Base-by-base conservation (phyloP, 2,888 invertebrate species). In the Exocentrus adspersus region DNA sequence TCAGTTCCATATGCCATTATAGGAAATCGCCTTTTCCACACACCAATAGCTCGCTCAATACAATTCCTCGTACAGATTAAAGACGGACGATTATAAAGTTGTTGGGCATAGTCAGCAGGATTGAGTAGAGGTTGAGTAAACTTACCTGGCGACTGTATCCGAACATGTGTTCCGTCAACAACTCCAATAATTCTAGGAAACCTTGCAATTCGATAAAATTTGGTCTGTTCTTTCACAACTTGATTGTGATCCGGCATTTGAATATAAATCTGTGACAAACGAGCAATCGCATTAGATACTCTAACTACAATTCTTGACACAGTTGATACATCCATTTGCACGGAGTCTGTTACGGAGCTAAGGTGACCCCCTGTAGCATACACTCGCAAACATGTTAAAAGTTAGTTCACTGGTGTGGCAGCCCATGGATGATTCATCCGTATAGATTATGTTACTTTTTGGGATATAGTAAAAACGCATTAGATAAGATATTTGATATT, bases 111-210 rank as follows among this genome's bases (percentile, higher is more conserved):
- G n/a, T n/a, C n/a, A n/a, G n/a, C n/a, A n/a, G n/a, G n/a, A n/a
- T n/a, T n/a, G n/a, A n/a, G n/a, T n/a, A n/a, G n/a, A n/a, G n/a
- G n/a, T n/a, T n/a, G n/a, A n/a, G n/a, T n/a, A n/a, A n/a, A n/a
- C n/a, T n/a, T n/a, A n/a, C n/a, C n/a, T n/a, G n/a, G n/a, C n/a
- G n/a, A n/a, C n/a, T n/a, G n/a, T n/a, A n/a, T n/a, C n/a, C n/a
- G n/a, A n/a, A n/a, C n/a, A n/a, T 54, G 43, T 7, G 54, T 54
- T 28, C 54, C 42, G 14, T 54, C 43, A 6, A 54, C n/a, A n/a
- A 20, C 37, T 9, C 42, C 24, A 28, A 54, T 43, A 16, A 16
- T 16, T 12, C 54, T 42, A 17, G 54, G 54, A 43, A 54, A 54
- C 17, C 43, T 37, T 16, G 43, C 42, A 24, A 54, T 28, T n/a